Evolutionary conservation across 2,797 vertebrate genomes (phyloP), one percentile per base, ranked within the genome.

Genomic region (Enteromius viviparus): DNA sequence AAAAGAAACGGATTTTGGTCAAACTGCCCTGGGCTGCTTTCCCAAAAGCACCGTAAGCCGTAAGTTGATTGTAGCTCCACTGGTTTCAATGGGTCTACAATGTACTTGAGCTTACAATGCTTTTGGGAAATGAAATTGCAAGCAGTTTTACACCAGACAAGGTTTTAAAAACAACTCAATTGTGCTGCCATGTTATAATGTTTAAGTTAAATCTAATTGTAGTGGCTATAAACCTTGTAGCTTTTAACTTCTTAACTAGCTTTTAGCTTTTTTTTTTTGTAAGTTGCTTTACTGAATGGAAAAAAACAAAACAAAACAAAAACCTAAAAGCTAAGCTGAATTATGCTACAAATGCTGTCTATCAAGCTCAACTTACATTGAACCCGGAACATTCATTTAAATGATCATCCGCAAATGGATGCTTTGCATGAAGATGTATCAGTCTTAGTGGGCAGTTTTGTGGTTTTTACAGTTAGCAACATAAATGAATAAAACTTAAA

Each of bases 361-460:
- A 17, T 42, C 17, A 14, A 42, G 53, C 21, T 58, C 7, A 75
- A 75, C 51, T 37, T 55, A 6, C 10, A 60, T 15, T 60, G 53
- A 76, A 55, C 49, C 11, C 51, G 11, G 53, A 60, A 76, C 8
- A 0, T 11, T 19, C 0, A 42, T 76, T 60, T 26, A 42, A 60
- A 76, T 60, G 11, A 4, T 75, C 55, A 42, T 76, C 34, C 60
- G 37, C 8, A 26, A 40, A 60, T 60, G 7, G 14, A 17, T 60
- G 53, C n/a, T 76, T 76, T 76, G 74, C 53, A 76, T 60, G n/a
- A 10, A 17, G 19, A 55, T 75, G 21, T 15, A 5, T 53, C 19
- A 21, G 51, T 55, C 29, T 4, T n/a, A 15, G 32, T 37, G 5
- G 62, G 12, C 14, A 5, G 21, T 26, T 75, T 23, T 40, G 55